Percentiles rank a stretch among this genome's conserved stretches.
Conservation (phyloP, 1,140 invertebrate genomes). For the Trichonephila clavata region DNA sequence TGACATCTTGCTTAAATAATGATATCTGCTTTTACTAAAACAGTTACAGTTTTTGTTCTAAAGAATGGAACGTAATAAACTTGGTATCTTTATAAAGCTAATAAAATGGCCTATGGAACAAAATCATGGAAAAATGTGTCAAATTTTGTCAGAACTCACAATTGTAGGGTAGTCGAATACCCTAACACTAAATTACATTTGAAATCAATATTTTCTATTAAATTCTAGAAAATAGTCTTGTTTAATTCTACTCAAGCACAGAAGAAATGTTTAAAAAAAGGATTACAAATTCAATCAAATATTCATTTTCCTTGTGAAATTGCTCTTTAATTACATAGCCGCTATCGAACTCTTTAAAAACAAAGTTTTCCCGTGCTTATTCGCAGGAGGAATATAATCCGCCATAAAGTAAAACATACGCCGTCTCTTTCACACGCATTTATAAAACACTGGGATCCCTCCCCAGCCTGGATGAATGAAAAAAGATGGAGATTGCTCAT, state of each 20-base stretch:
- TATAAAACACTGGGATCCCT: not conserved
- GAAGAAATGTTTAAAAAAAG: not conserved
- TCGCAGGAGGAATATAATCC: not conserved
- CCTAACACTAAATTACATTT: not conserved
- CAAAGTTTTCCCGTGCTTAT: not conserved
- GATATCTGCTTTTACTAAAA: no score
- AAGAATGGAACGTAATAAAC: no score
- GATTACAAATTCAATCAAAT: not conserved
- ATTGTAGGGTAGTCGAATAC: no score
- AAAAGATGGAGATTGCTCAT: conserved; percentile 14
- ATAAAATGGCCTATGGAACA: no score
- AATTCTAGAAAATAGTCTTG: not conserved
- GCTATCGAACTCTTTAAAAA: not conserved
- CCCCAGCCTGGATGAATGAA: not conserved
- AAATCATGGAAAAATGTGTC: no score
- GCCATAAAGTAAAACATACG: not conserved
- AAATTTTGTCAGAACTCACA: no score
- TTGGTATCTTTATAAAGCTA: no score
- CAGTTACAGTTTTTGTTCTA: no score
- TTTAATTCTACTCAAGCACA: not conserved
- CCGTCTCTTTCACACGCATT: not conserved
- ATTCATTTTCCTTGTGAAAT: not conserved
- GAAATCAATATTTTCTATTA: not conserved
- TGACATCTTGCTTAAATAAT: no score
- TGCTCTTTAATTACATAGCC: not conserved